Evolutionary conservation across 2,113 vertebrate genomes (phyloP).

Genomic region (Protobothrops flavoviridis): DNA sequence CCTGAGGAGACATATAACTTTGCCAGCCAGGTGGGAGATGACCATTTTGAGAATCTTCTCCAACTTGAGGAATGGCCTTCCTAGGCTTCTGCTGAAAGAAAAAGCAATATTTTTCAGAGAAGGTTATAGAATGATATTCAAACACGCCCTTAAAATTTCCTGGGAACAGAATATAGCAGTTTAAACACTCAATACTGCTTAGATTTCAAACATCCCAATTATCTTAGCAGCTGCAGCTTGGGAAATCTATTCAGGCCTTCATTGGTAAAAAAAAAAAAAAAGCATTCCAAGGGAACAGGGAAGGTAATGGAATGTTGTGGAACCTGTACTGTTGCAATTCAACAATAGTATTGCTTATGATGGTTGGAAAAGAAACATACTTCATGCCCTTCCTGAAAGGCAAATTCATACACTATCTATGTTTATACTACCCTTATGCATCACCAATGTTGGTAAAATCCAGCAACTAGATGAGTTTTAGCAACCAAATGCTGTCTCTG

Average conservation of each 20-base stretch:
- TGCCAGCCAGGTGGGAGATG: constrained; percentile 90
- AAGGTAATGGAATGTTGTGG: constrained; percentile 11
- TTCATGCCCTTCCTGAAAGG: background rate
- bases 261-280: background rate
- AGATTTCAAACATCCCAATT: constrained; percentile 1
- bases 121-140: background rate
- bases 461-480: background rate
- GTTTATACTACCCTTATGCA: background rate
- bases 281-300: background rate
- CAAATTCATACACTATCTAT: background rate
- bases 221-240: constrained; percentile 7
- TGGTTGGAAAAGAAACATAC: background rate
- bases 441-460: background rate
- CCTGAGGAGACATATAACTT: constrained; percentile 95
- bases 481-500: background rate
- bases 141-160: background rate
- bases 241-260: constrained; percentile 4
- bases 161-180: background rate
- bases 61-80: constrained; percentile 79
- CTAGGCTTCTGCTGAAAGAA: constrained; percentile 79
- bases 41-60: constrained; percentile 79
- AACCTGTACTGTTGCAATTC: constrained; percentile 3
- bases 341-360: background rate
- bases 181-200: background rate
- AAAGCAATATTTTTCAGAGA: background rate